A percentile compares a stretch with the other conserved stretches of the same genome.
phyloP scores from a whole-genome alignment of 2,113 vertebrate genomes.

The Myanophis thanlyinensis region DNA sequence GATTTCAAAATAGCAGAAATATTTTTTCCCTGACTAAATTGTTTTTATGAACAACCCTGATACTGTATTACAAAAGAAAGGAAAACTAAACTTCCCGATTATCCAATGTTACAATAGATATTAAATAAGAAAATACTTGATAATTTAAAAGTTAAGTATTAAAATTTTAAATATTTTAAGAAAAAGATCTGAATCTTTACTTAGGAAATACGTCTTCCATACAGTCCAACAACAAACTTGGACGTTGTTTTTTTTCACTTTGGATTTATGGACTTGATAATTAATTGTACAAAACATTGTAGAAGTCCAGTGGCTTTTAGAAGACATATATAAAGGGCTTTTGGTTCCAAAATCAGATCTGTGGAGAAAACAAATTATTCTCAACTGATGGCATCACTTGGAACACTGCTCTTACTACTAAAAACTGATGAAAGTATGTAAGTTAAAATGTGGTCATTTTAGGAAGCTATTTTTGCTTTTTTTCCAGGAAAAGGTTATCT shows the following conservation, averaged over 20 bases:
- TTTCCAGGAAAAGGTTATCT: not conserved
- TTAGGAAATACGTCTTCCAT: not conserved
- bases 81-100: not conserved
- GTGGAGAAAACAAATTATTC: not conserved
- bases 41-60: not conserved
- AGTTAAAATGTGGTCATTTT: not conserved
- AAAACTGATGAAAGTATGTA: not conserved
- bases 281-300: not conserved
- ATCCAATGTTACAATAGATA: not conserved
- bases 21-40: not conserved
- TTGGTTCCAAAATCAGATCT: not conserved
- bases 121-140: not conserved
- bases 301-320: not conserved
- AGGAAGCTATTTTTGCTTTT: not conserved
- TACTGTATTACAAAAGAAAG: not conserved
- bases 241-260: not conserved
- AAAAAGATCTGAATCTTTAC: not conserved
- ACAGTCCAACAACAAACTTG: not conserved
- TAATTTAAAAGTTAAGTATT: not conserved
- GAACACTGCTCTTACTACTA: not conserved
- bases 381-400: not conserved
- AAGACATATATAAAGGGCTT: not conserved
- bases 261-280: not conserved
- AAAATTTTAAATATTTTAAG: fast-evolving
- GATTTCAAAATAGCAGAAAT: not conserved